Conservation (phyloP, 2,797 vertebrate species). For the Numenius phaeopus region DNA sequence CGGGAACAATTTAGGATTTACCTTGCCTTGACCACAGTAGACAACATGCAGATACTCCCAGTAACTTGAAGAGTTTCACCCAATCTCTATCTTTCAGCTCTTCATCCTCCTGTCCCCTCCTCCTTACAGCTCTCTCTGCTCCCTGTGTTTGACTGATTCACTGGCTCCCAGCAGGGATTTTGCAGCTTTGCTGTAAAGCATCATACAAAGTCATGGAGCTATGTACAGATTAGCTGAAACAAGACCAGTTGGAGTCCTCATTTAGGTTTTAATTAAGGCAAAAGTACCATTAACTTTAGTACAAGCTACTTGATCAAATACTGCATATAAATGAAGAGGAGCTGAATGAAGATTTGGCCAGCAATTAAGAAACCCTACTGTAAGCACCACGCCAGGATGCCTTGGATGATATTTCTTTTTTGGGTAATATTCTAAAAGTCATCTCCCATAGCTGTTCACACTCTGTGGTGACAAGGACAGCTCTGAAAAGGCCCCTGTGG, state of each 20-base stretch:
- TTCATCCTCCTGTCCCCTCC: background rate
- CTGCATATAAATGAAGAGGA: constrained; percentile 41
- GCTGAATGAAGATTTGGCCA: background rate
- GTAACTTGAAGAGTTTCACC: background rate
- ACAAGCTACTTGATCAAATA: constrained; percentile 13
- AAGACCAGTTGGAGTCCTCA: constrained; percentile 28
- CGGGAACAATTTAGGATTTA: background rate
- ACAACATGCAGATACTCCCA: background rate
- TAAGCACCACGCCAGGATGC: background rate
- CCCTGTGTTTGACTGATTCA: background rate
- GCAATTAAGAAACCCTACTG: background rate
- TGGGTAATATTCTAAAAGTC: background rate
- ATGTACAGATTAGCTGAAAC: background rate
- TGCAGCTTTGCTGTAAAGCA: background rate
- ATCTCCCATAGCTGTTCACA: background rate
- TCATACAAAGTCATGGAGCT: background rate
- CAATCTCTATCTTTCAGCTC: background rate
- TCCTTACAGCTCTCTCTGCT: background rate
- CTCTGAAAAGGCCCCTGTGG: background rate
- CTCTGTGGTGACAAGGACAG: background rate
- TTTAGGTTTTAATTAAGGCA: constrained; percentile 57
- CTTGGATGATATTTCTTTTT: background rate
- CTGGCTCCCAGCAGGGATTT: background rate
- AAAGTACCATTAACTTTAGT: constrained; percentile 42
- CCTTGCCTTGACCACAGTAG: background rate